Percentiles rank a stretch among this genome's conserved stretches.
phyloP scores from a whole-genome alignment of 2,888 invertebrate genomes.

The Byasa hedistus region DNA sequence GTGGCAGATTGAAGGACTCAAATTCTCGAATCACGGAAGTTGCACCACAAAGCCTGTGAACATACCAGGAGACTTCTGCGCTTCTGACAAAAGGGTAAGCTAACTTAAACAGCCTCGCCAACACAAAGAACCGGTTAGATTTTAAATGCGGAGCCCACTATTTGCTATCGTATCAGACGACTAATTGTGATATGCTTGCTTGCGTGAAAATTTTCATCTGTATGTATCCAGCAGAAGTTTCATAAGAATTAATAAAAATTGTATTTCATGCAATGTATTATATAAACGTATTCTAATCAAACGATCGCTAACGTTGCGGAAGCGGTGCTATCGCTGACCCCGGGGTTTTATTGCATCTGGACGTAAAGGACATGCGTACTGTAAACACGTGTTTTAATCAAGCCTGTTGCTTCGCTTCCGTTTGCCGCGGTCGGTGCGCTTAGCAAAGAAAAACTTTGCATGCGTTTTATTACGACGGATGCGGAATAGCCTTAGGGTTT shows the following conservation, averaged over 20 bases:
- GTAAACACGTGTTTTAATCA: conserved; percentile 80
- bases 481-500: conserved; percentile 67
- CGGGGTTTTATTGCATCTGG: conserved; percentile 60
- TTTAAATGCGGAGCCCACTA: background rate
- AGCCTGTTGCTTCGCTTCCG: conserved; percentile 78
- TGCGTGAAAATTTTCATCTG: too few species aligned
- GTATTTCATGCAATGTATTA: background rate
- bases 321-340: conserved; percentile 35
- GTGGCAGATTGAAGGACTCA: background rate
- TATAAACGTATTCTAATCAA: background rate
- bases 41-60: background rate
- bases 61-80: background rate
- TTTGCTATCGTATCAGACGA: background rate
- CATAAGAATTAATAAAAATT: background rate
- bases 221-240: background rate
- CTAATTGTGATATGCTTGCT: too few species aligned
- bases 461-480: conserved; percentile 79
- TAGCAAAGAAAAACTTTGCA: conserved; percentile 79
- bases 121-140: background rate
- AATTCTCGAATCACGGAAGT: background rate
- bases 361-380: conserved; percentile 67
- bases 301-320: conserved; percentile 25
- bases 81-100: background rate
- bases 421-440: conserved; percentile 66
- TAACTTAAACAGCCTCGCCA: background rate